Conservation (phyloP, 1,140 invertebrate genomes). For the Drosophila navojoa region DNA sequence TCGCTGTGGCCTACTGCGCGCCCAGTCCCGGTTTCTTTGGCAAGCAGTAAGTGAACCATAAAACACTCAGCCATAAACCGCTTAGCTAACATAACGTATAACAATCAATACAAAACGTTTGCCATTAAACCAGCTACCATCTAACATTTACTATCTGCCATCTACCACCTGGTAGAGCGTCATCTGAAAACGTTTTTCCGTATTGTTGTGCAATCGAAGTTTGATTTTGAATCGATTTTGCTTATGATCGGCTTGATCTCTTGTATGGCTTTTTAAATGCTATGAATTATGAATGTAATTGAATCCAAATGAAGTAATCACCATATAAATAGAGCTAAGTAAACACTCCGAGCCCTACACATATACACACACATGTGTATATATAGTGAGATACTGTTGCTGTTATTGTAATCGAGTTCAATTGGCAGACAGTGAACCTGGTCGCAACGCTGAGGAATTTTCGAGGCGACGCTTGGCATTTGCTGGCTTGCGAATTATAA, state of each 20-base stretch:
- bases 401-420: conserved; percentile 4
- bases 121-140: not conserved
- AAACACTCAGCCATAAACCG: conserved; percentile 17
- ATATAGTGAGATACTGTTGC: not conserved
- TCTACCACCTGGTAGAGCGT: not conserved
- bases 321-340: conserved; percentile 36
- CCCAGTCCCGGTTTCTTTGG: conserved; percentile 79
- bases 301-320: conserved; percentile 71
- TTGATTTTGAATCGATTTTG: not conserved
- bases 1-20: conserved; percentile 69
- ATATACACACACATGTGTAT: not conserved
- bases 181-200: conserved; percentile 51
- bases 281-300: conserved; percentile 64
- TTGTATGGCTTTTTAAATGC: conserved; percentile 70
- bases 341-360: conserved; percentile 31
- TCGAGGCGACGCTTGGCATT: conserved; percentile 57
- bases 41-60: conserved; percentile 71
- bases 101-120: conserved; percentile 12
- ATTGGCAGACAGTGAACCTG: conserved; percentile 41
- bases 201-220: conserved; percentile 51
- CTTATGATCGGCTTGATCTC: conserved; percentile 28
- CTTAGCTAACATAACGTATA: conserved; percentile 29
- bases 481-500: conserved; percentile 54
- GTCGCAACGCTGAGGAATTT: conserved; percentile 65
- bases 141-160: not conserved